phyloP scores from a whole-genome alignment of 1,140 invertebrate species.

The Aphis craccivora region DNA sequence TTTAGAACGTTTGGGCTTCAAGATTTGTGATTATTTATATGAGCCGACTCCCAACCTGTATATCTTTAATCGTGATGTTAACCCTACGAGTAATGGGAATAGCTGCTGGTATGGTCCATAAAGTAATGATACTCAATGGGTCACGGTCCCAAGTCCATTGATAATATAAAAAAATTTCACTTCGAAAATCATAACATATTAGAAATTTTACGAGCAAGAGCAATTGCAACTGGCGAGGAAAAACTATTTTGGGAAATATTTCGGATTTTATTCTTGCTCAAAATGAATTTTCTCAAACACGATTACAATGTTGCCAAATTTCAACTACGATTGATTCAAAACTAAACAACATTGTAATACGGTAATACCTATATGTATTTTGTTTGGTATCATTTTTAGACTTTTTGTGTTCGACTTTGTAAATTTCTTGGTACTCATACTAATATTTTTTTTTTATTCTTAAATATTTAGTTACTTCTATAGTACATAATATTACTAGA shows the following conservation, averaged over 20 bases:
- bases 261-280: background rate
- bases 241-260: background rate
- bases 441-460: background rate
- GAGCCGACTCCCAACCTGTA: too few relatives aligned
- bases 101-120: too few relatives aligned
- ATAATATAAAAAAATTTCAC: background rate
- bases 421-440: background rate
- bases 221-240: too few relatives aligned
- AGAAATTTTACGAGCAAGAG: too few relatives aligned
- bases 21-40: too few relatives aligned
- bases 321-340: constrained; percentile 31
- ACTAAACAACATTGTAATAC: constrained; percentile 13
- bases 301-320: background rate
- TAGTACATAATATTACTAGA: background rate
- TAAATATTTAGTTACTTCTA: background rate
- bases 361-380: background rate
- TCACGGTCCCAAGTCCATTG: too few relatives aligned
- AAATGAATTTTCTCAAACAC: background rate
- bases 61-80: too few relatives aligned
- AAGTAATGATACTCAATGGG: too few relatives aligned
- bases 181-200: background rate
- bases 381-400: background rate
- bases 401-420: background rate
- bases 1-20: too few relatives aligned
- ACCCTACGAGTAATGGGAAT: background rate